Evolutionary conservation across 1,140 invertebrate species (phyloP), one percentile per base, ranked within the genome.

Genomic region (Penaeus japonicus): DNA sequence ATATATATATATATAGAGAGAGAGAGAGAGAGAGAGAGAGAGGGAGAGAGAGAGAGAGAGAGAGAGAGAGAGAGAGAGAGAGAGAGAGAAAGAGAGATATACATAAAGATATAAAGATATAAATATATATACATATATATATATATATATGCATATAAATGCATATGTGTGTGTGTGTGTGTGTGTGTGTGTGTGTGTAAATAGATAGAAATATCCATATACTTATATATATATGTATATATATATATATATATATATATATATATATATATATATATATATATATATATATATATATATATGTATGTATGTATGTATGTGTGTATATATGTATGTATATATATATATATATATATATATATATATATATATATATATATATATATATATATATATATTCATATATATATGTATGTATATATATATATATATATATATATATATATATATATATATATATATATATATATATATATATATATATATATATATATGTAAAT

Each of bases 401-500:
- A n/a, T 65, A n/a, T 65, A n/a, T 24, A 24, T 70, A 24, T 70
- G 30, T 65, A 65, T 27, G 3, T 30, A 27, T 73, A 27, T 30
- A 30, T 30, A 18, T 10, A 73, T 27, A 73, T 30, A 18, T 24
- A 27, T 27, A 30, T 18, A 27, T 30, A 27, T 17, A 73, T 73
- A 32, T 18, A 30, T 17, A 17, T 0, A 30, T 30, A n/a, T 30
- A 73, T 32, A 17, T 73, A 30, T 32, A 4, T 73, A 30, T n/a
- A 73, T n/a, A n/a, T 30, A 73, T 32, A 73, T 73, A 65, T 65
- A n/a, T 65, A 65, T 65, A 65, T 65, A 65, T 65, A n/a, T 65
- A 65, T 65, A 65, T 27, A 73, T 73, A 73, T 73, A 73, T 73
- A 73, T 73, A 73, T 73, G 27, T 73, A 73, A 27, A 73, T 73